Conservation (phyloP, 1,140 invertebrate genomes). For the Scaptomyza pallida region DNA sequence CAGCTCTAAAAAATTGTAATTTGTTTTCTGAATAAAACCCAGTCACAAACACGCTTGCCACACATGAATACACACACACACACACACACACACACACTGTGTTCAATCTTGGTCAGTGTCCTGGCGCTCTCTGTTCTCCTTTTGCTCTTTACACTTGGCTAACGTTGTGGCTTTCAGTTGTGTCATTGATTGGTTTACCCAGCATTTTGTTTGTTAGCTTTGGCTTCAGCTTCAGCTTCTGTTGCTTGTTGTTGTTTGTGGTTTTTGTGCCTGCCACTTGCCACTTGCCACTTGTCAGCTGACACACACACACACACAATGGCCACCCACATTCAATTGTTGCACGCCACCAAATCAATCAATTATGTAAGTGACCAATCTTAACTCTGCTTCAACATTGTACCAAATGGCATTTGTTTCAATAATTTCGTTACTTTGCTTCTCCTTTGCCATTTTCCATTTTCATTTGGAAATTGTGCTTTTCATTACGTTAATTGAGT, state of each 20-base stretch:
- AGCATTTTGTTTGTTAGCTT: constrained; percentile 73
- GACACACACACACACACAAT: constrained; percentile 18
- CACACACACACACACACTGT: constrained; percentile 16
- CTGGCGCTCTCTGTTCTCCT: background rate
- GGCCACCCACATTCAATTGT: constrained; percentile 55
- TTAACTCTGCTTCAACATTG: constrained; percentile 22
- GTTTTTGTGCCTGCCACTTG: constrained; percentile 45
- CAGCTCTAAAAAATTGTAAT: constrained; percentile 54
- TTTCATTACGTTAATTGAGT: constrained; percentile 17
- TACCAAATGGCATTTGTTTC: background rate
- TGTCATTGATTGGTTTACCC: constrained; percentile 78
- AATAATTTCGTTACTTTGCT: constrained; percentile 11
- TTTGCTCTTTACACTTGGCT: constrained; percentile 63
- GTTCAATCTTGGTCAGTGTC: constrained; percentile 40
- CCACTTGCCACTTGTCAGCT: constrained; percentile 35
- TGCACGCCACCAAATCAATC: constrained; percentile 73
- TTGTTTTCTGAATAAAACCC: constrained; percentile 6
- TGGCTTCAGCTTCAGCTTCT: constrained; percentile 42
- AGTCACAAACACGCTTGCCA: constrained; percentile 1
- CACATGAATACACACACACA: constrained; percentile 10
- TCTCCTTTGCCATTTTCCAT: background rate
- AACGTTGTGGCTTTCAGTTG: constrained; percentile 76
- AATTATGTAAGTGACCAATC: constrained; percentile 64
- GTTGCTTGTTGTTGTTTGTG: constrained; percentile 40
- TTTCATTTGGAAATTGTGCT: constrained; percentile 4